A percentile compares a stretch with the other conserved stretches of the same genome.
These are phyloP conservation scores for Electrophaes corylata DNA, from an alignment of 2,888 invertebrate species.

Conservation along the genomic window DNA sequence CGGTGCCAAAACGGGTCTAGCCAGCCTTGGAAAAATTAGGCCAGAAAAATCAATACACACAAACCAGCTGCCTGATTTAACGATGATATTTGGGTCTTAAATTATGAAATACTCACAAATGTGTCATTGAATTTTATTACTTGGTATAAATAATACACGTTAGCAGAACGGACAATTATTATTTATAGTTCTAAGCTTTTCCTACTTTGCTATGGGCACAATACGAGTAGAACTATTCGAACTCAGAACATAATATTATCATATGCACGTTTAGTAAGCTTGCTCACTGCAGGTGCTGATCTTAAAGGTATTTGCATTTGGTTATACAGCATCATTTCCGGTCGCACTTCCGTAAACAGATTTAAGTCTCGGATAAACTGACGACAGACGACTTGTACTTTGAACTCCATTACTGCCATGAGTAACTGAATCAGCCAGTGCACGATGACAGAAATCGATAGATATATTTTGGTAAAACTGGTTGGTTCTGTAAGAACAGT, in stretches of 20 bases:
- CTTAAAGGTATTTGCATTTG: conserved; percentile 46
- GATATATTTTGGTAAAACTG: too few relatives aligned
- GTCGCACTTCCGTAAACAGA: conserved; percentile 58
- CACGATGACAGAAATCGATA: not conserved
- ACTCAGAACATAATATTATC: not conserved
- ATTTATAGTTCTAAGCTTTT: too few relatives aligned
- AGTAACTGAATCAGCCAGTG: not conserved
- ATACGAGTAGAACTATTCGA: not conserved
- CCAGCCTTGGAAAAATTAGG: conserved; percentile 50
- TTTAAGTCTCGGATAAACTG: conserved; percentile 42
- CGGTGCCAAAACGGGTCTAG: conserved; percentile 46
- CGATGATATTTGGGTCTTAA: conserved; percentile 2
- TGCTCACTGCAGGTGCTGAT: conserved; percentile 19
- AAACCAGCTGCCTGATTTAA: conserved; percentile 5
- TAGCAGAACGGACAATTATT: not conserved
- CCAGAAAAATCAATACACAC: conserved; percentile 57
- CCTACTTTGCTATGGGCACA: not conserved
- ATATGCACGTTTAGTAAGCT: not conserved
- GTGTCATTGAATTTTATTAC: not conserved
- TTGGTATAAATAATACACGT: not conserved
- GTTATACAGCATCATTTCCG: conserved; percentile 48
- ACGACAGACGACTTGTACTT: conserved; percentile 9
- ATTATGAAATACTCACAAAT: not conserved
- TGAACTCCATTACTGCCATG: conserved; percentile 16
- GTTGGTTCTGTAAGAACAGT: too few relatives aligned